Percentiles rank a stretch among this genome's conserved stretches.
Evolutionary conservation across 2,797 vertebrate species (phyloP).

Genomic region (Heteromormyrus szaboi): DNA sequence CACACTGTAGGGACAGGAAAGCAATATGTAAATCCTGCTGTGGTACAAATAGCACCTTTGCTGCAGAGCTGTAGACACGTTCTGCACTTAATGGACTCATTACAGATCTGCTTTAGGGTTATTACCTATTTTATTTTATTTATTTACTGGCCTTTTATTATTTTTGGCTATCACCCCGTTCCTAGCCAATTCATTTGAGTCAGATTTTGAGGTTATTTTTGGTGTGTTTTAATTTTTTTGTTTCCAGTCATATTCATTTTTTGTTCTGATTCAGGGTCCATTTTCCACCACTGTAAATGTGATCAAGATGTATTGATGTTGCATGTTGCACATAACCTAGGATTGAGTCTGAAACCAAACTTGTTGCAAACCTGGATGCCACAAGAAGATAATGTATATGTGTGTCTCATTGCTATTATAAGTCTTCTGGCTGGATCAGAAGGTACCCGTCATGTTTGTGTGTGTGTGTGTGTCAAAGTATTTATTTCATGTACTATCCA

Average conservation of each 20-base stretch:
- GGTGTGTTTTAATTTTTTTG: neutral
- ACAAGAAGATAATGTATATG: neutral
- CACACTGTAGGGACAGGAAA: neutral
- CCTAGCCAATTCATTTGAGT: neutral
- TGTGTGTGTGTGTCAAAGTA: conserved; percentile 8
- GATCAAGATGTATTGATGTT: neutral
- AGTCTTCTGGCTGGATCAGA: conserved; percentile 71
- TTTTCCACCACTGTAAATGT: neutral
- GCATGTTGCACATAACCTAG: neutral
- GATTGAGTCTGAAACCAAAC: neutral
- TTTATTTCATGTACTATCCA: conserved; percentile 55
- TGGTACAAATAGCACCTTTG: neutral
- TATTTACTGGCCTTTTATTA: neutral
- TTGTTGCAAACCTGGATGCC: neutral
- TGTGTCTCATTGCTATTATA: neutral
- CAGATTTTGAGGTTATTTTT: conserved; percentile 22
- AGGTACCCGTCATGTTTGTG: conserved; percentile 22
- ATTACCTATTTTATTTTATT: neutral
- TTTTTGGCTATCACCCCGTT: neutral
- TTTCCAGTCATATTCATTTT: neutral
- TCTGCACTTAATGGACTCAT: neutral
- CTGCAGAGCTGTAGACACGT: neutral
- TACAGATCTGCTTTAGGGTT: neutral
- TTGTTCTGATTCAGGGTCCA: neutral
- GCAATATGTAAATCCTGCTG: neutral